phyloP scores from a whole-genome alignment of 2,113 vertebrate species.

The human (Homo sapiens) region GRCh38 chr3:111695001-111695500 shows the following conservation, averaged over 20 bases:
- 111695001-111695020: background rate
- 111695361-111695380: background rate
- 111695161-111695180: background rate
- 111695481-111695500: background rate
- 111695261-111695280: background rate
- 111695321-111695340: background rate
- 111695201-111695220: background rate
- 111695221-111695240: background rate
- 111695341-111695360: background rate
- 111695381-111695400: background rate
- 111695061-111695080: slow-evolving; percentile 10
- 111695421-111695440: background rate
- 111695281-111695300: background rate
- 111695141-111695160: background rate
- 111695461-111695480: background rate
- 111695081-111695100: background rate
- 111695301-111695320: background rate
- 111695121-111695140: background rate
- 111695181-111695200: background rate
- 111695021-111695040: background rate
- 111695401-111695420: background rate
- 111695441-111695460: background rate
- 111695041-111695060: background rate
- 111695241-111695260: background rate
- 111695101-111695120: background rate